Evolutionary conservation across 30 jellyfish, hydroid and myxozoan species (phyloP).

Genomic region (Mastigias papua): DNA sequence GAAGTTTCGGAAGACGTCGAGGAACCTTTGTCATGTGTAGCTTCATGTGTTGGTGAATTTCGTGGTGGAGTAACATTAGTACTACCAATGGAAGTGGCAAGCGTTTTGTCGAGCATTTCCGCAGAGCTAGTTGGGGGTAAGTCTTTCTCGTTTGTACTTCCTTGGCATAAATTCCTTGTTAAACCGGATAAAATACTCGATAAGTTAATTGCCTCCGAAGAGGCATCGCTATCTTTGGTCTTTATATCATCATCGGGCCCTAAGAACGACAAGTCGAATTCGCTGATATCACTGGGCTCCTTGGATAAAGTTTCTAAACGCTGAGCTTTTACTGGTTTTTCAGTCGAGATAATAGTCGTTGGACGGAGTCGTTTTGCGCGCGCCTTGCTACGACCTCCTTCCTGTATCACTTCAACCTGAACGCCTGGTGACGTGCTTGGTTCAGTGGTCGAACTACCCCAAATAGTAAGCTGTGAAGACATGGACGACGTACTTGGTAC

Average conservation of each 20-base stretch:
- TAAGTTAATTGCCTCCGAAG: constrained; percentile 39
- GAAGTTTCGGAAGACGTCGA: neutral
- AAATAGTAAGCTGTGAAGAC: constrained; percentile 59
- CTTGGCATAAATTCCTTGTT: constrained; percentile 58
- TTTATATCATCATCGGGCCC: constrained; percentile 46
- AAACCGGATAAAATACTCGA: constrained; percentile 68
- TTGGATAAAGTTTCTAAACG: neutral
- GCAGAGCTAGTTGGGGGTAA: neutral
- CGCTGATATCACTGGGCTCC: constrained; percentile 25
- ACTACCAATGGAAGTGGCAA: neutral
- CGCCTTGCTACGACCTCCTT: constrained; percentile 62
- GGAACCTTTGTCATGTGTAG: neutral
- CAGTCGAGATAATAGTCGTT: constrained; percentile 30
- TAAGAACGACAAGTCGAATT: constrained; percentile 48
- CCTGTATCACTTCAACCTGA: constrained; percentile 71
- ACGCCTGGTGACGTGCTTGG: constrained; percentile 3
- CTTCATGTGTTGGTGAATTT: neutral
- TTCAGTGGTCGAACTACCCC: constrained; percentile 56
- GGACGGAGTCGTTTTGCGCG: constrained; percentile 68
- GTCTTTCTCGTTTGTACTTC: neutral
- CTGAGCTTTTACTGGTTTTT: constrained; percentile 24
- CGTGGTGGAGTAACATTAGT: neutral
- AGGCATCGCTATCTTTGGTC: constrained; percentile 11
- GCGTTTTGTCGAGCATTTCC: neutral
- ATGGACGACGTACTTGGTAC: constrained; percentile 50